Percentiles rank a stretch among this genome's conserved stretches.
phyloP scores from a whole-genome alignment of 2,113 vertebrate genomes.

The Pterophyllum scalare region DNA sequence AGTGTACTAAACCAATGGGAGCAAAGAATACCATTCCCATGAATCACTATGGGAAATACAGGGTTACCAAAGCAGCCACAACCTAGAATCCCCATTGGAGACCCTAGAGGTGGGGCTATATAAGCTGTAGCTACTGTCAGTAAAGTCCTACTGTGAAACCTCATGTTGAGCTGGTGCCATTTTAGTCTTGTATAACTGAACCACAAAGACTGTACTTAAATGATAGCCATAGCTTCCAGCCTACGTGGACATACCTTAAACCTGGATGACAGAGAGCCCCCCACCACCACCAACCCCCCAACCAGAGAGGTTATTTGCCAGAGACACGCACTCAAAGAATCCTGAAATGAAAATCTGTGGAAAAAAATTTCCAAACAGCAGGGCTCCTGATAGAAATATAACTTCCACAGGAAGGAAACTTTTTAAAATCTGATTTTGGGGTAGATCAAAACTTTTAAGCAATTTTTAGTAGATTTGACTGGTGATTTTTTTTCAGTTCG shows the following conservation, averaged over 20 bases:
- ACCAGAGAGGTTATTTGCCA: not conserved
- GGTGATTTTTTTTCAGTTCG: not conserved
- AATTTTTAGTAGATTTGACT: not conserved
- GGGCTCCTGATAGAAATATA: not conserved
- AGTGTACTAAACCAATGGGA: not conserved
- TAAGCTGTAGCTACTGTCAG: not conserved
- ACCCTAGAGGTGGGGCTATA: not conserved
- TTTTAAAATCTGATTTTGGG: no score
- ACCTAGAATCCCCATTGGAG: not conserved
- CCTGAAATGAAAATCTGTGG: not conserved
- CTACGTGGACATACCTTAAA: not conserved
- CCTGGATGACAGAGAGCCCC: not conserved
- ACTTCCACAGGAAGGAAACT: not conserved
- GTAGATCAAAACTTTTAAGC: not conserved
- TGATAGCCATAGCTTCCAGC: not conserved
- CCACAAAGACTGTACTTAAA: not conserved
- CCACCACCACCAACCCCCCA: no score
- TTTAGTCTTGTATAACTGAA: not conserved
- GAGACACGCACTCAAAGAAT: not conserved
- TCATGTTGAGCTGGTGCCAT: not conserved
- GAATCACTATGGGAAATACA: not conserved
- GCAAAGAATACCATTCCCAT: not conserved
- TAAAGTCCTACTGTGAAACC: not conserved
- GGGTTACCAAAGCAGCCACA: not conserved
- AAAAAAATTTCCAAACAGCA: no score